Percentiles rank a stretch among this genome's conserved stretches.
Evolutionary conservation across 2,797 vertebrate species (phyloP).

Genomic region (Linurgus olivaceus): DNA sequence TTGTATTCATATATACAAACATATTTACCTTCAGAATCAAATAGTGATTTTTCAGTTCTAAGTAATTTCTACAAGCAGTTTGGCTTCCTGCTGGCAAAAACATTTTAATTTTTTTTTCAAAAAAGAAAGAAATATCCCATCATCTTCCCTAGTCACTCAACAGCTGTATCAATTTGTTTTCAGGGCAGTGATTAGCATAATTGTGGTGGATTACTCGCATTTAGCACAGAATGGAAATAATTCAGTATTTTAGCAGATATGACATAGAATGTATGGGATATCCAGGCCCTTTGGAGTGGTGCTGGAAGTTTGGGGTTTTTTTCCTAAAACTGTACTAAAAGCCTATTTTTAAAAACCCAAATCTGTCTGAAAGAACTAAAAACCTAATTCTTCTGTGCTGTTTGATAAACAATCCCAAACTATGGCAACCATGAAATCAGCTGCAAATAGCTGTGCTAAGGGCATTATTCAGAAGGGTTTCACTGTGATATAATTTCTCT

Average conservation of each 20-base stretch:
- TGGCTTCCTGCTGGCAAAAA: conserved; percentile 25
- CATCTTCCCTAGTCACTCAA: conserved; percentile 36
- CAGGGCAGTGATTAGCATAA: conserved; percentile 61
- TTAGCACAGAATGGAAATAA: conserved; percentile 39
- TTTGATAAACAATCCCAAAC: background rate
- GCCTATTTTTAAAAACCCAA: background rate
- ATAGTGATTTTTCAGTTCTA: conserved; percentile 17
- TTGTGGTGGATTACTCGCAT: conserved; percentile 41
- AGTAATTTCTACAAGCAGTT: conserved; percentile 21
- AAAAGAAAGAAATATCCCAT: conserved; percentile 26
- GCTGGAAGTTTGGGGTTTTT: background rate
- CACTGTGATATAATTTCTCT: background rate
- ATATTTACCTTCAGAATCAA: conserved; percentile 20
- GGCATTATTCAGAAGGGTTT: background rate
- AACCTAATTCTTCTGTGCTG: background rate
- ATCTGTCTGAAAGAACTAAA: background rate
- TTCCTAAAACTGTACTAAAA: background rate
- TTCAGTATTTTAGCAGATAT: background rate
- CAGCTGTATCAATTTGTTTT: conserved; percentile 59
- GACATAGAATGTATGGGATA: background rate
- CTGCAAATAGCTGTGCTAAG: background rate
- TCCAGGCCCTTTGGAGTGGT: background rate
- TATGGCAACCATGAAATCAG: background rate
- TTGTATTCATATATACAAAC: background rate
- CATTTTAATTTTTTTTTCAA: conserved; percentile 1